Percentiles rank a stretch among this genome's conserved stretches.
phyloP scores from a whole-genome alignment of 2,113 vertebrate genomes.

The Isichthys henryi region DNA sequence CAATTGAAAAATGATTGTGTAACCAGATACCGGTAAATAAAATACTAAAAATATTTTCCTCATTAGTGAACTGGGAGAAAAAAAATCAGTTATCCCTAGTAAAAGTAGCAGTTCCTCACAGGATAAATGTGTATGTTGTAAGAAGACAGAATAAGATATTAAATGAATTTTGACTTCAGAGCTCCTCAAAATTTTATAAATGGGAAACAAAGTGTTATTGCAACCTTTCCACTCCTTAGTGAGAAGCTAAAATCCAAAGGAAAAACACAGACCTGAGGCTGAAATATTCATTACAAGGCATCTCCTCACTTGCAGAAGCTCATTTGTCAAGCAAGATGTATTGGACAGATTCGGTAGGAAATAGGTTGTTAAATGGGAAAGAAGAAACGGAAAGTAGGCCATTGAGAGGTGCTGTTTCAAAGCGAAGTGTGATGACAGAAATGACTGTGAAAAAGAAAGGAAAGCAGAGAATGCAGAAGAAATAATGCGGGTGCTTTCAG shows the following conservation, averaged over 20 bases:
- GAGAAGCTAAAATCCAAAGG: constrained; percentile 16
- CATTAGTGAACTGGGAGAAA: neutral
- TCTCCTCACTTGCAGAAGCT: constrained; percentile 7
- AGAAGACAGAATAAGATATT: neutral
- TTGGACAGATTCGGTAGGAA: neutral
- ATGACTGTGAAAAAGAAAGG: neutral
- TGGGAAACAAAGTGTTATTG: constrained; percentile 20
- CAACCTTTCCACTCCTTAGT: constrained; percentile 5
- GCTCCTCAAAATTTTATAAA: constrained; percentile 3
- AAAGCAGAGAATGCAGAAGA: neutral
- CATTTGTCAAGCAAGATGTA: neutral
- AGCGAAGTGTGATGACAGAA: neutral
- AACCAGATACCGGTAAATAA: neutral
- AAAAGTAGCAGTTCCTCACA: neutral
- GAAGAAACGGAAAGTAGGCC: neutral
- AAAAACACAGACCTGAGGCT: neutral
- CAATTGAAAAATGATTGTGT: neutral
- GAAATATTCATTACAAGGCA: neutral
- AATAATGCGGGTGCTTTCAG: neutral
- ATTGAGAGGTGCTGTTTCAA: neutral
- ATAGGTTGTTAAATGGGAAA: neutral
- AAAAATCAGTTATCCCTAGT: constrained; percentile 17
- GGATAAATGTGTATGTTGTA: constrained; percentile 3
- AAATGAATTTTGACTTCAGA: constrained; percentile 11
- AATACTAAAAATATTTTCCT: neutral